A percentile compares a stretch with the other conserved stretches of the same genome.
Evolutionary conservation across 2,797 vertebrate species (phyloP).

Genomic region (Arrhamphus sclerolepis): DNA sequence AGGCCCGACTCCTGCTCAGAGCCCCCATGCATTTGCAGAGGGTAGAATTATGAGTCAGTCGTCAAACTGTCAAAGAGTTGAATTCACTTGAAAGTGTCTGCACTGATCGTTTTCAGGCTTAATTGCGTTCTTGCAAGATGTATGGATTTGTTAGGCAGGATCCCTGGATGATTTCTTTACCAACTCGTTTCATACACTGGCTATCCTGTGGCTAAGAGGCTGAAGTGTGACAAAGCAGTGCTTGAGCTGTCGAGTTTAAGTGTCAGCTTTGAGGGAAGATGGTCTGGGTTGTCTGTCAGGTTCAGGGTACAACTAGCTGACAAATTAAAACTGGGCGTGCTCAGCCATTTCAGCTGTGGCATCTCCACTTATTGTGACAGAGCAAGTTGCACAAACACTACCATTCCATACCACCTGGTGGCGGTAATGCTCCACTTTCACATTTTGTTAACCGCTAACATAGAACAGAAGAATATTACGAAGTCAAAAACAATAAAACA

Average conservation of each 20-base stretch:
- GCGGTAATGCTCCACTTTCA: no score
- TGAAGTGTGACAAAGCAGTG: background rate
- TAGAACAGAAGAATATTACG: no score
- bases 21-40: constrained; percentile 12
- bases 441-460: background rate
- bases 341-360: no score
- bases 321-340: no score
- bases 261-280: no score
- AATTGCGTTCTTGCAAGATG: constrained; percentile 33
- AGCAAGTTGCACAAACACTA: no score
- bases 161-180: constrained; percentile 60
- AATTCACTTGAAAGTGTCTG: constrained; percentile 32
- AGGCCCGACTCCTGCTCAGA: constrained; percentile 30
- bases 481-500: no score
- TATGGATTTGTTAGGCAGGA: constrained; percentile 16
- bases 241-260: no score
- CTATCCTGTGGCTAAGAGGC: constrained; percentile 37
- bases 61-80: constrained; percentile 6
- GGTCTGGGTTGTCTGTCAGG: no score
- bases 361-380: no score
- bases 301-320: no score
- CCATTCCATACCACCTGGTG: no score
- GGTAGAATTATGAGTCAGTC: constrained; percentile 32
- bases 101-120: constrained; percentile 45
- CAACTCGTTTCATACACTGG: constrained; percentile 59